A percentile compares a stretch with the other conserved stretches of the same genome.
These are phyloP conservation scores for Acleris holmiana DNA, from an alignment of 2,888 invertebrate genomes.

Conservation along the genomic window DNA sequence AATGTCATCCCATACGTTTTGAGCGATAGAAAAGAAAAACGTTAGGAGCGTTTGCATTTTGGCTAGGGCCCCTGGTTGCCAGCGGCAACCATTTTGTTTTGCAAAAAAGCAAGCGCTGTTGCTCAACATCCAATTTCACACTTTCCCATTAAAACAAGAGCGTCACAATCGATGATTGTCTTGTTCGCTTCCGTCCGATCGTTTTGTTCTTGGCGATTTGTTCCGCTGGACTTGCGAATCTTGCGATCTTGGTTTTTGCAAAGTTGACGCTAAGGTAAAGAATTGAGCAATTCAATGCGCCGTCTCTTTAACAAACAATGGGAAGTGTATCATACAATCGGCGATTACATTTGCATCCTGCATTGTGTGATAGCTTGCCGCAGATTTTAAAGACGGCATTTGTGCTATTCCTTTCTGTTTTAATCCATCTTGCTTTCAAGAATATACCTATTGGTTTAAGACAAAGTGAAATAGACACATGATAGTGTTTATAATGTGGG, in stretches of 20 bases:
- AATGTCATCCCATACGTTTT: too few relatives aligned
- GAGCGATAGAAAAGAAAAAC: too few relatives aligned
- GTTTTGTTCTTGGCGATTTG: constrained; percentile 48
- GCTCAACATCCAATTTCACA: constrained; percentile 58
- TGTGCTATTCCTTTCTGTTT: constrained; percentile 2
- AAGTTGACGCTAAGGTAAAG: constrained; percentile 44
- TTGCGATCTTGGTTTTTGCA: constrained; percentile 45
- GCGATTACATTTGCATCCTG: constrained; percentile 52
- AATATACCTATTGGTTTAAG: too few relatives aligned
- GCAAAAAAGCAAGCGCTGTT: constrained; percentile 38
- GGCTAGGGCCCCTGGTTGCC: too few relatives aligned
- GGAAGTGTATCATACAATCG: constrained; percentile 59
- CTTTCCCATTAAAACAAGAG: constrained; percentile 62
- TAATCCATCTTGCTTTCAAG: too few relatives aligned
- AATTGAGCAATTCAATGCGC: constrained; percentile 51
- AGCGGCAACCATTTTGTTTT: constrained; percentile 7
- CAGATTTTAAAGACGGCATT: constrained; percentile 28
- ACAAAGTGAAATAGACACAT: too few relatives aligned
- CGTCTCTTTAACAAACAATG: constrained; percentile 62
- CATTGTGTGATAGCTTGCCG: constrained; percentile 24
- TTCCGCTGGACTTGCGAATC: constrained; percentile 43
- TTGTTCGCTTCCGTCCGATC: constrained; percentile 58
- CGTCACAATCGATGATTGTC: constrained; percentile 55
- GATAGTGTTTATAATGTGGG: constrained; percentile 16
- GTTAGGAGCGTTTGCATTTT: too few relatives aligned